phyloP scores from a whole-genome alignment of 2,888 invertebrate species.

The Tenthredo notha region DNA sequence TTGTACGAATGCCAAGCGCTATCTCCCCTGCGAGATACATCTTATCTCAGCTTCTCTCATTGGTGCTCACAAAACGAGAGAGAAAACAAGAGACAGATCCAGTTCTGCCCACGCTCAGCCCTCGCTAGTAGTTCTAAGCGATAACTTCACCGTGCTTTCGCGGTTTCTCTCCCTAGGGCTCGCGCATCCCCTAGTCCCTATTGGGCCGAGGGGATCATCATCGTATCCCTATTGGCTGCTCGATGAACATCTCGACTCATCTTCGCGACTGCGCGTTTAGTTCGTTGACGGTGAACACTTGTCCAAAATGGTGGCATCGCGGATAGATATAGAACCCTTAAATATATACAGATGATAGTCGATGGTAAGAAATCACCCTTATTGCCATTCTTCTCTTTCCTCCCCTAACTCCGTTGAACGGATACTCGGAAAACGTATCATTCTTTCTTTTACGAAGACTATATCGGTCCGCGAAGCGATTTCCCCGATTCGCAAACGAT shows the following conservation, averaged over 20 bases:
- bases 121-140: conserved; percentile 51
- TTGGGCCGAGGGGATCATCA: conserved; percentile 76
- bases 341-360: not conserved
- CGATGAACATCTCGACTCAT: conserved; percentile 75
- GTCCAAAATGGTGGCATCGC: conserved; percentile 72
- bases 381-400: no score
- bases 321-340: not conserved
- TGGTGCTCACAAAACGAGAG: conserved; percentile 17
- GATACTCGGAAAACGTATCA: not conserved
- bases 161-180: conserved; percentile 60
- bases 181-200: conserved; percentile 70
- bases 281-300: not conserved
- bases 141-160: conserved; percentile 54
- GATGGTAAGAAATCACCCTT: not conserved
- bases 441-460: not conserved
- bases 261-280: conserved; percentile 71
- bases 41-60: conserved; percentile 50
- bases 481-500: conserved; percentile 52
- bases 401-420: not conserved
- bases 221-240: conserved; percentile 69
- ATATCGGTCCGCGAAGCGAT: not conserved
- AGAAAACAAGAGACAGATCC: conserved; percentile 21
- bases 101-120: conserved; percentile 55
- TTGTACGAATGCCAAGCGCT: conserved; percentile 62
- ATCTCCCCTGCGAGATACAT: conserved; percentile 61